Base-by-base conservation (phyloP, 1,140 invertebrate species). In the Papilio polytes region DNA sequence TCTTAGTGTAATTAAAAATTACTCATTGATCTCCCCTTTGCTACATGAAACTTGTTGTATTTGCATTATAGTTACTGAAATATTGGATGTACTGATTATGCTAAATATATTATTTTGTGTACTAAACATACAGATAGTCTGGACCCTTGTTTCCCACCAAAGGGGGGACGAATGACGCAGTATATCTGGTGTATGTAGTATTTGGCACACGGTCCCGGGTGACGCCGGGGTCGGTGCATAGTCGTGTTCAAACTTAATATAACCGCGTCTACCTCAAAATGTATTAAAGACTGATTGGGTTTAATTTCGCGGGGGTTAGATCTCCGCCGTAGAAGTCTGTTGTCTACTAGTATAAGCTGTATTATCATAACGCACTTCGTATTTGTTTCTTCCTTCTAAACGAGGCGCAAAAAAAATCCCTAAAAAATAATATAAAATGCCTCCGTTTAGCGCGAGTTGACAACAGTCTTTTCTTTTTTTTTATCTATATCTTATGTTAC, bases 221-320 rank as follows among this genome's bases (percentile, higher is more conserved):
- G 80, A 80, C 46, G 85, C 15, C 53, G 70, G 77, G 72, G 15
- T 18, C 73, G 48, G 48, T 48, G 80, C 83, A 20, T 81, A 86
- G 83, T 91, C 87, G 87, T 90, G 88, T 92, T 91, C 87, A 89
- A 87, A 82, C 81, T 86, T 85, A 85, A 86, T 84, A 87, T 87
- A 90, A 93, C 92, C 91, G 82, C 83, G 88, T 86, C 93, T 94
- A 94, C 92, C 92, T 94, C 92, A 92, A 91, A 92, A 92, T 88
- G 85, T 83, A 86, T 88, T 91, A 84, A 94, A 94, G 92, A 94
- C 90, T 94, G 93, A 92, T 90, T 84, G 86, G 84, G 85, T 86
- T 86, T 89, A 92, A 88, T 89, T 84, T 87, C 85, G 85, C 87
- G 91, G 92, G 93, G 93, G 92, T 94, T 84, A 88, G 85, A 94